Conservation (phyloP, 2,888 invertebrate species). For the Drosophila setosimentum region DNA sequence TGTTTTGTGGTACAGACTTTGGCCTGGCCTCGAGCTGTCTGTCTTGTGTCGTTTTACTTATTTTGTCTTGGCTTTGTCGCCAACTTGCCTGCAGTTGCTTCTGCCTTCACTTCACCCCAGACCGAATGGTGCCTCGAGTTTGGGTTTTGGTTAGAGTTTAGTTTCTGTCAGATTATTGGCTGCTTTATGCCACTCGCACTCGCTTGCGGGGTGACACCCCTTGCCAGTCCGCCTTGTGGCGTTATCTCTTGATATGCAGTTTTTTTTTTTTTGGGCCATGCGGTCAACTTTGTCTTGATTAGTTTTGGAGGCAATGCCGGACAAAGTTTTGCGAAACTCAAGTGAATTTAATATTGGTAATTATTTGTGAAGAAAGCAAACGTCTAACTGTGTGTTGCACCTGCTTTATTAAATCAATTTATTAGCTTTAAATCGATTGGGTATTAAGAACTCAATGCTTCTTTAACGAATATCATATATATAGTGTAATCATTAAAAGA, state of each 20-base stretch:
- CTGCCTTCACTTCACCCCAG: constrained; percentile 10
- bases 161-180: constrained; percentile 69
- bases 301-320: constrained; percentile 44
- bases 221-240: constrained; percentile 45
- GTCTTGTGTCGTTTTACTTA: constrained; percentile 54
- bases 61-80: constrained; percentile 48
- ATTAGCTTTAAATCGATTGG: constrained; percentile 21
- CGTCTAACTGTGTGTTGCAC: constrained; percentile 14
- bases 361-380: constrained; percentile 53
- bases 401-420: constrained; percentile 28
- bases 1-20: constrained; percentile 39
- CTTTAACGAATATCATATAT: not conserved
- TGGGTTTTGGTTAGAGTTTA: constrained; percentile 29
- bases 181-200: constrained; percentile 59
- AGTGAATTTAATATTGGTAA: constrained; percentile 65
- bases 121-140: constrained; percentile 32
- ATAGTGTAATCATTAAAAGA: no score
- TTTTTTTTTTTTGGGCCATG: constrained; percentile 14
- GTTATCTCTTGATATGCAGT: constrained; percentile 70
- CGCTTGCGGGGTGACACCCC: constrained; percentile 9
- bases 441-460: constrained; percentile 5
- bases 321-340: constrained; percentile 54
- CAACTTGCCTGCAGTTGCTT: constrained; percentile 40
- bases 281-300: constrained; percentile 70
- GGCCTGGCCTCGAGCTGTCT: constrained; percentile 8